These are phyloP conservation scores for Nymphalis polychloros DNA, from an alignment of 2,888 invertebrate genomes.

Conservation along the genomic window DNA sequence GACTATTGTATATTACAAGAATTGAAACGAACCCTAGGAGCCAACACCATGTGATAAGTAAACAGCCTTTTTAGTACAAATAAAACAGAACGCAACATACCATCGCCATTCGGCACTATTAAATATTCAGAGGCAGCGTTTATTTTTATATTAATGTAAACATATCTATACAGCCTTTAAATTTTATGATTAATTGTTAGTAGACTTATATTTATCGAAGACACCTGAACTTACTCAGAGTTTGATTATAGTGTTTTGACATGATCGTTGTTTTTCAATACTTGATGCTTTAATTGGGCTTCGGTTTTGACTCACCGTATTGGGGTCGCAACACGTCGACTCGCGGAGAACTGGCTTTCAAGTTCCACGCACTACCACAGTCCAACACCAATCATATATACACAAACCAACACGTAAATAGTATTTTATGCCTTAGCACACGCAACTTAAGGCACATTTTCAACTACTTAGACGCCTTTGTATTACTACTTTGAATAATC, in stretches of 20 bases:
- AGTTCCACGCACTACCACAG: slow-evolving; percentile 38
- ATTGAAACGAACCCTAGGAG: no score
- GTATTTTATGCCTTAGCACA: slow-evolving; percentile 19
- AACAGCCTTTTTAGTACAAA: no score
- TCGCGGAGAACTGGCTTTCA: slow-evolving; percentile 41
- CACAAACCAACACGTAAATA: slow-evolving; percentile 16
- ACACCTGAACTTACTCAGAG: neutral
- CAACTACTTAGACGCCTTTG: neutral
- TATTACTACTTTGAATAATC: slow-evolving; percentile 29
- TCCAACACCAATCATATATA: slow-evolving; percentile 35
- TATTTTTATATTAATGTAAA: neutral
- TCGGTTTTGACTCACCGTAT: slow-evolving; percentile 38
- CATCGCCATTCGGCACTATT: no score
- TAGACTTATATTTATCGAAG: neutral
- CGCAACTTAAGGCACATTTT: slow-evolving; percentile 26
- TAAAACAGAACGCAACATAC: no score
- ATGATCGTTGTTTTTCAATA: slow-evolving; percentile 19
- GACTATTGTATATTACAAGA: no score
- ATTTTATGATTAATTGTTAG: neutral
- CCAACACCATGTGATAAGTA: no score
- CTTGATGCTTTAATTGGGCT: slow-evolving; percentile 34
- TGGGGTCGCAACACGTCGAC: slow-evolving; percentile 40
- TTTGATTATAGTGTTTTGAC: slow-evolving; percentile 3
- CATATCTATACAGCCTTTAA: neutral
- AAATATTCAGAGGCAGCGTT: neutral